Evolutionary conservation across 2,888 invertebrate species (phyloP), one percentile per base, ranked within the genome.

Genomic region (Cordylochernes scorpioides): DNA sequence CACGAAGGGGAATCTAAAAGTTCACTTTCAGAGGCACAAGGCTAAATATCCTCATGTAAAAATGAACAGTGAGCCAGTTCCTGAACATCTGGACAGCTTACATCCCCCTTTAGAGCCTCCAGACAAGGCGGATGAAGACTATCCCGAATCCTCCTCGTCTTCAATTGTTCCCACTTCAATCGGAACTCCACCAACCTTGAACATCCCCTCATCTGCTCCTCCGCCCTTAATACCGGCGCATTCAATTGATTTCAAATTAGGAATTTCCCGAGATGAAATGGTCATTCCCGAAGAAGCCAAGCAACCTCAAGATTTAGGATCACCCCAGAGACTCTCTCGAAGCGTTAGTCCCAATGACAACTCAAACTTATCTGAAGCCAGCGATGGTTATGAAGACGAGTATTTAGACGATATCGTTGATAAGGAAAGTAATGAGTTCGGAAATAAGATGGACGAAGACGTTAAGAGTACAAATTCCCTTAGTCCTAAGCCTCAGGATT

Each of bases 1-100:
- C 41, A 97, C 94, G 45, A 97, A 97, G 62, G 94, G 94, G 44
- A 97, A 97, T 58, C 65, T 97, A 41, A 97, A 97, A 65, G 94
- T 97, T 39, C 94, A 97, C 62, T 86, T 84, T 60, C 82, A 84
- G 63, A 67, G 86, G 56, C 88, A 88, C 55, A 78, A 80, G 48
- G 65, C 73, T 47, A 78, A 78, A 57, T 84, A 84, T 54, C 84
- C 84, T 39, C 42, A 43, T 26, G 73, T 84, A 49, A 77, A 80
- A 59, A 84, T 84, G 84, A 84, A 88, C 57, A 82, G 84, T 25
- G 77, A 84, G 53, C 86, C 86, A 42, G 72, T 86, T 48, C 88
- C 88, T 40, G 86, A 86, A 58, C 84, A 86, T 58, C 65, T 86
- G 55, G 86, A 88, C 55, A 80, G 80, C 58, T 80, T 77, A 52